Percentiles rank a stretch among this genome's conserved stretches.
Evolutionary conservation across 2,888 invertebrate species (phyloP).

Genomic region (Tachina fera): DNA sequence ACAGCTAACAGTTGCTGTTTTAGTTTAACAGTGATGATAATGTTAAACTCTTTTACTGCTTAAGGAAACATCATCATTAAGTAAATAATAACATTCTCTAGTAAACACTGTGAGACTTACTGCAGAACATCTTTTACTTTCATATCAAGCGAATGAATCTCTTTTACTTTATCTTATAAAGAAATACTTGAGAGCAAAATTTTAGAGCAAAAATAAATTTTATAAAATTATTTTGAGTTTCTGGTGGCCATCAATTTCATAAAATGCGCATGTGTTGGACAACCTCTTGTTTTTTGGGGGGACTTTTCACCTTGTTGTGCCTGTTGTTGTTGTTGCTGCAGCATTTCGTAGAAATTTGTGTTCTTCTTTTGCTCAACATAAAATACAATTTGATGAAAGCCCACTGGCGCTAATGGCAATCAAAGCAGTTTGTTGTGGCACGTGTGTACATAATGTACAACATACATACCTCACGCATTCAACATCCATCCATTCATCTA

Average conservation of each 20-base stretch:
- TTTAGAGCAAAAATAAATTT: not conserved
- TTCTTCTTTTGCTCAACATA: conserved; percentile 27
- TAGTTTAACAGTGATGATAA: not conserved
- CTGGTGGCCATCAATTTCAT: not conserved
- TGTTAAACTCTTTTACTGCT: not conserved
- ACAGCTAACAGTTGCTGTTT: conserved; percentile 14
- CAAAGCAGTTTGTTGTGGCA: conserved; percentile 71
- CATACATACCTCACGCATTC: conserved; percentile 79
- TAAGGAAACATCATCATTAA: conserved; percentile 8
- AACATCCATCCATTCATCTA: conserved; percentile 73
- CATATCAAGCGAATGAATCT: not conserved
- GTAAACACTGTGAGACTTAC: not conserved
- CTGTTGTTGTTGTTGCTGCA: conserved; percentile 63
- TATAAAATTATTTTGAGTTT: conserved; percentile 37
- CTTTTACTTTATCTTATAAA: conserved; percentile 32
- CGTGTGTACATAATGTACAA: conserved; percentile 77
- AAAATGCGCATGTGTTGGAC: conserved; percentile 51
- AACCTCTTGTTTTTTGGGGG: conserved; percentile 42
- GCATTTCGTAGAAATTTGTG: conserved; percentile 43
- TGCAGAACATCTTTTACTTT: conserved; percentile 35
- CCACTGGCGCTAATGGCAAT: conserved; percentile 70
- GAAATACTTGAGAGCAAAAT: conserved; percentile 17
- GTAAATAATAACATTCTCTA: not conserved
- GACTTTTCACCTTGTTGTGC: not conserved
- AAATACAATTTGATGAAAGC: conserved; percentile 66